Evolutionary conservation across 2,888 invertebrate genomes (phyloP).

Genomic region (Chironomus tentans): DNA sequence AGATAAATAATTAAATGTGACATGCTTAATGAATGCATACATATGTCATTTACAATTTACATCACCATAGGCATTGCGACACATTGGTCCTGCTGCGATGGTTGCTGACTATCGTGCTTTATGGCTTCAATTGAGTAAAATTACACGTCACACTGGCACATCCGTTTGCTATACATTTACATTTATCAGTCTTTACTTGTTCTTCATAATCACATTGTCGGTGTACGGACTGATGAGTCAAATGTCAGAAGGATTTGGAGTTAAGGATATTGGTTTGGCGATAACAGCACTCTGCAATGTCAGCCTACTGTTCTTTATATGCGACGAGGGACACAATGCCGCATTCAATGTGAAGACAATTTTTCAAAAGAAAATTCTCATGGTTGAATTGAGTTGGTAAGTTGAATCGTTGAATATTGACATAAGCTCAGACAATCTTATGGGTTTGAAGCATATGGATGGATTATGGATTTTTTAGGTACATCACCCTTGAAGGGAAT

Average conservation of each 20-base stretch:
- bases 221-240: slow-evolving; percentile 65
- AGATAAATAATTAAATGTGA: neutral
- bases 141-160: slow-evolving; percentile 56
- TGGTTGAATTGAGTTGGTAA: slow-evolving; percentile 60
- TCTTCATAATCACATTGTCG: slow-evolving; percentile 63
- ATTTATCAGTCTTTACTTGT: slow-evolving; percentile 58
- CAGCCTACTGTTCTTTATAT: slow-evolving; percentile 58
- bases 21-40: neutral
- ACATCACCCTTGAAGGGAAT: too few relatives aligned
- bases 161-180: slow-evolving; percentile 60
- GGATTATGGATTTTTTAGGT: too few relatives aligned
- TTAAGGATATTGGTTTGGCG: slow-evolving; percentile 60
- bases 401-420: neutral
- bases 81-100: slow-evolving; percentile 58
- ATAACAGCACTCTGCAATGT: slow-evolving; percentile 58
- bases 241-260: slow-evolving; percentile 61
- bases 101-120: slow-evolving; percentile 61
- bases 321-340: slow-evolving; percentile 65
- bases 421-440: too few relatives aligned
- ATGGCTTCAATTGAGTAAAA: slow-evolving; percentile 61
- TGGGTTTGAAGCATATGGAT: too few relatives aligned
- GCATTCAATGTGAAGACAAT: slow-evolving; percentile 61
- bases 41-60: neutral
- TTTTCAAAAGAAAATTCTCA: slow-evolving; percentile 62
- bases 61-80: slow-evolving; percentile 48